Base-by-base conservation (phyloP, 2,797 vertebrate species). In the Selene dorsalis region DNA sequence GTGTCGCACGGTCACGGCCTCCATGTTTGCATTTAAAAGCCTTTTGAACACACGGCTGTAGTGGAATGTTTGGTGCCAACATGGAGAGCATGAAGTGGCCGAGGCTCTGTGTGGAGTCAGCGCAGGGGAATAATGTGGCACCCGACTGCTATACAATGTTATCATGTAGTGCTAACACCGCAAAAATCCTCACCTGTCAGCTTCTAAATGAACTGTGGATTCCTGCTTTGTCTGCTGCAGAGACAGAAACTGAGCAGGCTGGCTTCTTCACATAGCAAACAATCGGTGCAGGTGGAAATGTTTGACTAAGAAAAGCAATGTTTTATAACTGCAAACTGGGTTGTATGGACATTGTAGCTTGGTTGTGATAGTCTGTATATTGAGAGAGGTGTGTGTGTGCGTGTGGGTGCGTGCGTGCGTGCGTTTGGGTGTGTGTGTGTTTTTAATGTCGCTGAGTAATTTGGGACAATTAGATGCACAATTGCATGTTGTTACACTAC, bases 311-410 rank as follows among this genome's bases (percentile, higher is more conserved):
- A 65, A 68, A 55, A 64, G 24, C 18, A 79, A 69, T 48, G 67
- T 83, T 84, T 86, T 87, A 60, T 82, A 82, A 80, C 77, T 79
- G 57, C 70, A 82, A 62, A 82, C 56, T 52, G 12, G 85, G 71
- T 82, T 55, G 48, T 72, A 53, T 52, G 50, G 69, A 83, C 81
- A 43, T 80, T 79, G 30, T 79, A 55, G 62, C 20, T 63, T 66
- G 58, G 47, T 69, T 73, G 50, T 81, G 26, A 83, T 70, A 10
- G 63, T 77, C 57, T 79, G 4, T 52, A 66, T 72, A 64, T 26
- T 78, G 72, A 79, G 55, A 81, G 56, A 45, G 67, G 59, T 2
- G 10, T 32, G 60, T 69, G 59, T 2, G 10, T 32, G 60, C 71
- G 39, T 60, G 22, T 70, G 30, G 61, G 32, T 48, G 18, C n/a